Evolutionary conservation across 1,140 invertebrate species (phyloP).

Genomic region (Amyelois transitella): DNA sequence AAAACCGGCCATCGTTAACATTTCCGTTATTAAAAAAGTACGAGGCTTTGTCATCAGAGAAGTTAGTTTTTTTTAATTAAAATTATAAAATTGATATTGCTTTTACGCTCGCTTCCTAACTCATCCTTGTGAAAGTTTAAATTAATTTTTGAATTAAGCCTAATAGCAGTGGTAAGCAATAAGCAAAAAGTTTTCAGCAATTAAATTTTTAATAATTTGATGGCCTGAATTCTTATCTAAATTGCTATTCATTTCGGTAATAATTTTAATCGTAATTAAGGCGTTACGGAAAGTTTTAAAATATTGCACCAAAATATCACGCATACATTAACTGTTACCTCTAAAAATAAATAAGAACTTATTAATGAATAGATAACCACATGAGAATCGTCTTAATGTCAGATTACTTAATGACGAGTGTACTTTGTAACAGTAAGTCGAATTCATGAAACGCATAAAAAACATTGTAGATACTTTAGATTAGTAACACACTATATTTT

Average conservation of each 20-base stretch:
- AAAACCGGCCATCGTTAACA: slow-evolving; percentile 56
- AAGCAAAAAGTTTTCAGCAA: slow-evolving; percentile 70
- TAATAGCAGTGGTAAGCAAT: slow-evolving; percentile 71
- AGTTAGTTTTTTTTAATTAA: slow-evolving; percentile 76
- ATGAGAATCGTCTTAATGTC: too few relatives aligned
- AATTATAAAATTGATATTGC: slow-evolving; percentile 76
- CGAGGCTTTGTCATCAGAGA: slow-evolving; percentile 69
- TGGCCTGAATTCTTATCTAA: slow-evolving; percentile 51
- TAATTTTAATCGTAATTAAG: too few relatives aligned
- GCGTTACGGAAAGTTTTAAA: too few relatives aligned
- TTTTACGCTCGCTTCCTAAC: slow-evolving; percentile 62
- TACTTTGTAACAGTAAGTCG: too few relatives aligned
- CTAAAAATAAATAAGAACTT: too few relatives aligned
- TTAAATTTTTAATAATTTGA: slow-evolving; percentile 68
- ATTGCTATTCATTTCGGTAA: slow-evolving; percentile 52
- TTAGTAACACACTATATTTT: slow-evolving; percentile 15
- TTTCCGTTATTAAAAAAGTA: slow-evolving; percentile 76
- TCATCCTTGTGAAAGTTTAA: slow-evolving; percentile 72
- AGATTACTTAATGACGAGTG: too few relatives aligned
- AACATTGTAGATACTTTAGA: slow-evolving; percentile 6
- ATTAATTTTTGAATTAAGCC: slow-evolving; percentile 74
- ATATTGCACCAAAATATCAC: too few relatives aligned
- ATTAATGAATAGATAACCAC: too few relatives aligned
- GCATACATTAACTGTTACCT: too few relatives aligned
- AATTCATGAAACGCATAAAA: too few relatives aligned